Conservation (phyloP, 2,797 vertebrate genomes). For the Aratinga solstitialis region DNA sequence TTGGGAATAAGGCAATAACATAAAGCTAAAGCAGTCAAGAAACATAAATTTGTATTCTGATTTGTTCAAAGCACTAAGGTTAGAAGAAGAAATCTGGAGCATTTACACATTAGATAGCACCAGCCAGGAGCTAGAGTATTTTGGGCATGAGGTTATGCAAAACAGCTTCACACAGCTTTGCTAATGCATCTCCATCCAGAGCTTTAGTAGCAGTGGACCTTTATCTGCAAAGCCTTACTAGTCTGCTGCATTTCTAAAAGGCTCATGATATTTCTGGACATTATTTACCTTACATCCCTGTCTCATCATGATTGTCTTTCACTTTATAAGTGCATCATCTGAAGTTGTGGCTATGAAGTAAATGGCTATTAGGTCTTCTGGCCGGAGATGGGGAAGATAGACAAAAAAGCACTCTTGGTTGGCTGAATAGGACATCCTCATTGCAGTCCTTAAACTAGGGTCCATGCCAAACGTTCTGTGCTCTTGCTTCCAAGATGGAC, state of each 20-base stretch:
- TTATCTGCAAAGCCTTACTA: not conserved
- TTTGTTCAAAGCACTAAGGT: not conserved
- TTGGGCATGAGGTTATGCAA: not conserved
- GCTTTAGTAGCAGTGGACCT: not conserved
- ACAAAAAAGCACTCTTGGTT: not conserved
- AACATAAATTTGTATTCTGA: not conserved
- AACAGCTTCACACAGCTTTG: not conserved
- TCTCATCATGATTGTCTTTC: not conserved
- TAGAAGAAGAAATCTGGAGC: not conserved
- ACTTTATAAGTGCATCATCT: not conserved
- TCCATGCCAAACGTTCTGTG: not conserved
- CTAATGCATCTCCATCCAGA: not conserved
- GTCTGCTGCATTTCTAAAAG: not conserved
- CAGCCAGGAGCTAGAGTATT: not conserved
- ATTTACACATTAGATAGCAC: not conserved
- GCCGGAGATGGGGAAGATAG: not conserved
- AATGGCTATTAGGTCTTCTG: not conserved
- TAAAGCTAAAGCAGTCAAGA: not conserved
- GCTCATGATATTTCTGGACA: not conserved
- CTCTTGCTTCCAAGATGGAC: conserved; percentile 27
- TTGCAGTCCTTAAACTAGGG: not conserved
- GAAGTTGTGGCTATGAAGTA: not conserved
- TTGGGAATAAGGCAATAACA: not conserved
- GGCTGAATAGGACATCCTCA: not conserved
- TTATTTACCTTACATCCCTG: not conserved